A percentile compares a stretch with the other conserved stretches of the same genome.
These are phyloP conservation scores for Ectemnius continuus DNA, from an alignment of 2,888 invertebrate species.

Conservation along the genomic window DNA sequence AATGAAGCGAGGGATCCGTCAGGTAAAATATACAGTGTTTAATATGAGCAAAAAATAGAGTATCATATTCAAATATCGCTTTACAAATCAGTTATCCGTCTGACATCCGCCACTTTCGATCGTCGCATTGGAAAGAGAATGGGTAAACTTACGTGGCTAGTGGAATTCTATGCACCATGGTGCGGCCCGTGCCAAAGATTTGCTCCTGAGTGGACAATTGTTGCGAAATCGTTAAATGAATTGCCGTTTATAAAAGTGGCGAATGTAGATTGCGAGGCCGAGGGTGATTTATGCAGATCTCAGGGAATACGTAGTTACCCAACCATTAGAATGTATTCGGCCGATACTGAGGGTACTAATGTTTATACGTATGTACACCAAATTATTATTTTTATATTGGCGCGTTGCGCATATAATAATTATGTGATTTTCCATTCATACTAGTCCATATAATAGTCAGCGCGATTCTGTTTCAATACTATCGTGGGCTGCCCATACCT, in stretches of 20 bases:
- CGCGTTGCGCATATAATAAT: background rate
- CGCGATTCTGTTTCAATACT: conserved; percentile 82
- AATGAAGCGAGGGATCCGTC: conserved; percentile 80
- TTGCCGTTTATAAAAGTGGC: conserved; percentile 81
- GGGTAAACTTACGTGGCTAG: conserved; percentile 82
- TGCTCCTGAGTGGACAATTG: conserved; percentile 83
- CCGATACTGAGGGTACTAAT: conserved; percentile 79
- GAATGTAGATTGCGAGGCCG: conserved; percentile 83
- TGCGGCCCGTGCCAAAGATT: background rate
- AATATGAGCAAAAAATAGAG: background rate
- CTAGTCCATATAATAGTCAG: conserved; percentile 81
- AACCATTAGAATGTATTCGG: conserved; percentile 84
- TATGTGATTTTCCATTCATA: conserved; percentile 11
- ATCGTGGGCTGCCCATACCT: conserved; percentile 82
- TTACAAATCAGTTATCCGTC: conserved; percentile 78
- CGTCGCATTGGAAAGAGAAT: conserved; percentile 79
- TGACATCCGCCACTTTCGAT: conserved; percentile 81
- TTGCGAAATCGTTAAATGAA: conserved; percentile 80
- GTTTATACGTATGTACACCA: conserved; percentile 79
- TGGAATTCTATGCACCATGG: conserved; percentile 81
- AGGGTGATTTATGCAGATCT: conserved; percentile 80
- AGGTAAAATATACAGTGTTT: conserved; percentile 69
- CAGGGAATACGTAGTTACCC: conserved; percentile 85
- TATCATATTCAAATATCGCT: background rate
- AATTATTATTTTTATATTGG: background rate